Conservation (phyloP, 1,140 invertebrate species). For the Drosophila sturtevanti region DNA sequence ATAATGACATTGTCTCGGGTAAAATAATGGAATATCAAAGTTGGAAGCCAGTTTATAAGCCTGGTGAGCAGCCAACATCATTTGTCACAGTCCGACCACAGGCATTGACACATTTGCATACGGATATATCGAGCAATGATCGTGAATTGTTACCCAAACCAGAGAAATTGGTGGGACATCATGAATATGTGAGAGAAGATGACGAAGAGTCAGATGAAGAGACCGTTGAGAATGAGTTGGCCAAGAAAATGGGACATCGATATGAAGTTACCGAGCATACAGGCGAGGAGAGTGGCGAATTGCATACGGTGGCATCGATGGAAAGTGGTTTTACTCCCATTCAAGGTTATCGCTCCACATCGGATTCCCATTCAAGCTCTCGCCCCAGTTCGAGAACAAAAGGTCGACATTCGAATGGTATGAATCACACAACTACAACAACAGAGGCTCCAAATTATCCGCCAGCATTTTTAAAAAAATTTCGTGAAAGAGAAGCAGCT, state of each 20-base stretch:
- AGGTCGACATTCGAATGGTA: slow-evolving; percentile 1
- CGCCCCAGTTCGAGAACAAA: slow-evolving; percentile 22
- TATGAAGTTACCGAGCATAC: slow-evolving; percentile 76
- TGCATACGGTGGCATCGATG: slow-evolving; percentile 50
- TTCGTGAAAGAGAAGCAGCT: slow-evolving; percentile 47
- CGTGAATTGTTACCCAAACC: slow-evolving; percentile 67
- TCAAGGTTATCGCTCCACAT: slow-evolving; percentile 19
- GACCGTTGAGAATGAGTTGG: slow-evolving; percentile 48
- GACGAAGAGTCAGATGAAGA: slow-evolving; percentile 43
- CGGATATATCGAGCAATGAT: slow-evolving; percentile 53
- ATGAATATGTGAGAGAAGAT: slow-evolving; percentile 44
- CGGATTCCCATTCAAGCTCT: not conserved
- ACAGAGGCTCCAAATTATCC: slow-evolving; percentile 76
- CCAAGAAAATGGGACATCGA: slow-evolving; percentile 46
- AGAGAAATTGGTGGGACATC: slow-evolving; percentile 63
- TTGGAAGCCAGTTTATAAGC: slow-evolving; percentile 70
- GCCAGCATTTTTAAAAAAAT: slow-evolving; percentile 59
- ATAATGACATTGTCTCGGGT: slow-evolving; percentile 64
- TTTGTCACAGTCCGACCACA: slow-evolving; percentile 60
- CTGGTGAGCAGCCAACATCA: slow-evolving; percentile 44
- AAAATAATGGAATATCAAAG: slow-evolving; percentile 70
- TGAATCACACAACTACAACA: slow-evolving; percentile 34
- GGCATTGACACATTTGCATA: slow-evolving; percentile 60
- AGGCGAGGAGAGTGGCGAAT: slow-evolving; percentile 62
- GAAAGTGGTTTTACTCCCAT: slow-evolving; percentile 70